These are phyloP conservation scores for Lagodon rhomboides DNA, from an alignment of 2,797 vertebrate species.

Conservation along the genomic window DNA sequence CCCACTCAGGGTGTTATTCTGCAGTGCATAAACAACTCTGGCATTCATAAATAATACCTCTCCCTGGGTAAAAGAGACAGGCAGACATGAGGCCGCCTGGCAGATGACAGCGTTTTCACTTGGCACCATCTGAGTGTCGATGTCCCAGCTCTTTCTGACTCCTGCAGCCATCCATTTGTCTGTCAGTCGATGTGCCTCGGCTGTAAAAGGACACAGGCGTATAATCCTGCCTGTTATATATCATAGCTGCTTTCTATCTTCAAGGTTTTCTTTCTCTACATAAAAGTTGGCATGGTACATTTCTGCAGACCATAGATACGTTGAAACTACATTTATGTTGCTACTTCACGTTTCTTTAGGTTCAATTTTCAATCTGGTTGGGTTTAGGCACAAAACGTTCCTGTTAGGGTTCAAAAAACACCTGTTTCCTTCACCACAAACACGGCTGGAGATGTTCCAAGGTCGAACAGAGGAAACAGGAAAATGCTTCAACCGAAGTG, in stretches of 20 bases:
- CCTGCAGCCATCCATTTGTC: conserved; percentile 31
- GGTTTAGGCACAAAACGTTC: too few species aligned
- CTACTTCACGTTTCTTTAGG: too few species aligned
- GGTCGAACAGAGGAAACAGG: too few species aligned
- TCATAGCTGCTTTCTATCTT: background rate
- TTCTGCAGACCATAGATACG: too few species aligned
- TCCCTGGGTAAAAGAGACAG: conserved; percentile 36
- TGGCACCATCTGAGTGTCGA: conserved; percentile 15
- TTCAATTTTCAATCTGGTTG: too few species aligned
- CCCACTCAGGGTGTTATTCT: conserved; percentile 52
- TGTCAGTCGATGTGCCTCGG: background rate
- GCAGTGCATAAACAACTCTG: conserved; percentile 55
- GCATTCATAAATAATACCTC: conserved; percentile 58
- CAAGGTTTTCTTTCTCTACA: conserved; percentile 4
- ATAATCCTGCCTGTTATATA: background rate
- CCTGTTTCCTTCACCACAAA: too few species aligned
- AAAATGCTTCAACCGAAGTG: too few species aligned
- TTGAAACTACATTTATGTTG: too few species aligned
- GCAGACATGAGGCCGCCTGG: conserved; percentile 36
- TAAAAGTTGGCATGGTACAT: too few species aligned
- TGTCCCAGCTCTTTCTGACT: conserved; percentile 24
- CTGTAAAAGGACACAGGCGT: conserved; percentile 21
- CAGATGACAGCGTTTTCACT: conserved; percentile 33
- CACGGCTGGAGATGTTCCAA: too few species aligned
- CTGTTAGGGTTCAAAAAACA: too few species aligned